Evolutionary conservation across 2,113 vertebrate species (phyloP).

Genomic region (Sitta europaea): DNA sequence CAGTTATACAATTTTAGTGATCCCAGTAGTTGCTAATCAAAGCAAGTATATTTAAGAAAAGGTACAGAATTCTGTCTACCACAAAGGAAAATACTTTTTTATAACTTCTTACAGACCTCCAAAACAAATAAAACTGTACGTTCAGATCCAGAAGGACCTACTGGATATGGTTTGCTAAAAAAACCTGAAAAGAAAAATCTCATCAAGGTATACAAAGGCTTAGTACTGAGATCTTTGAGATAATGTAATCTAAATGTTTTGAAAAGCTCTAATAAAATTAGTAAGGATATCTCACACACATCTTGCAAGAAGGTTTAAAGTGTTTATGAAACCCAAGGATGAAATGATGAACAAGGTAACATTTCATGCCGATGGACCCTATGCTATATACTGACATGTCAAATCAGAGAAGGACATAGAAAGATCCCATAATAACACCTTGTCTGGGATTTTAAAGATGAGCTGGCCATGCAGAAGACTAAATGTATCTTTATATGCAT

Average conservation of each 20-base stretch:
- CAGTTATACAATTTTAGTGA: background rate
- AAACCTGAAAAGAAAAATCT: rapidly evolving
- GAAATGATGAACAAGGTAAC: background rate
- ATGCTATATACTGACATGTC: background rate
- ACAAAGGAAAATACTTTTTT: background rate
- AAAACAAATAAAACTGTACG: background rate
- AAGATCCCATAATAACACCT: background rate
- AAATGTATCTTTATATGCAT: background rate
- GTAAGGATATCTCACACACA: background rate
- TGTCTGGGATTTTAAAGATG: background rate
- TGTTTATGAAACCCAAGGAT: background rate
- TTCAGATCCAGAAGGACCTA: background rate
- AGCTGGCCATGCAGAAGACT: background rate
- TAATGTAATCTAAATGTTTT: background rate
- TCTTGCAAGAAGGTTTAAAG: background rate
- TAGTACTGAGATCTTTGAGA: background rate
- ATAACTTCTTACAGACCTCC: background rate
- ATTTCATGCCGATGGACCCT: background rate
- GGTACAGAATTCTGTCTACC: background rate
- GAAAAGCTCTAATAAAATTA: background rate
- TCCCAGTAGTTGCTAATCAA: background rate
- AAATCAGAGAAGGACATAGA: background rate
- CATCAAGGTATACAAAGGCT: background rate
- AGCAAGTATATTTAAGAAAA: background rate
- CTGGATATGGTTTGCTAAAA: background rate